Evolutionary conservation across 2,888 invertebrate genomes (phyloP).

Genomic region (Euplagia quadripunctaria): DNA sequence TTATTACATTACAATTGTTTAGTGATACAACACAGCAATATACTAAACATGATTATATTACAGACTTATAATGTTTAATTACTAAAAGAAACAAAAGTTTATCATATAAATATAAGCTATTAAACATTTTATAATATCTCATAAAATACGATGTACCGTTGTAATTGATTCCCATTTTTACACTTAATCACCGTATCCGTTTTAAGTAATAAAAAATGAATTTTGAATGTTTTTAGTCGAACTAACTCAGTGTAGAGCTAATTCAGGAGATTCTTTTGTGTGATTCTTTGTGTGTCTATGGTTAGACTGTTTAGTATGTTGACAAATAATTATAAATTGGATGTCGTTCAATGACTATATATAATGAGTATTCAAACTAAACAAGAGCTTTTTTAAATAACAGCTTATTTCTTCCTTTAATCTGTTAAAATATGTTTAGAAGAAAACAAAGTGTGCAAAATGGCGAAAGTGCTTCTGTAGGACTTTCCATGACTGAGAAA

Average conservation of each 20-base stretch:
- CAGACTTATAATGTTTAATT: slow-evolving; percentile 4
- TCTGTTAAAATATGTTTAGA: neutral
- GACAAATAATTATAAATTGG: neutral
- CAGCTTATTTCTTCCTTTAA: neutral
- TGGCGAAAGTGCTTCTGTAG: neutral
- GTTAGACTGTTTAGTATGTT: neutral
- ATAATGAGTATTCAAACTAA: neutral
- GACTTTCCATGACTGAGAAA: neutral
- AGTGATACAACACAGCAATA: neutral
- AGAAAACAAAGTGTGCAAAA: neutral
- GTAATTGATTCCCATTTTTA: slow-evolving; percentile 34
- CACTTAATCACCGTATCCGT: slow-evolving; percentile 29
- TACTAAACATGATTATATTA: neutral
- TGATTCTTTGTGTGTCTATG: neutral
- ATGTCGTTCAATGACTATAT: neutral
- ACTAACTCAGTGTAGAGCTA: slow-evolving; percentile 25
- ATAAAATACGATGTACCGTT: slow-evolving; percentile 3
- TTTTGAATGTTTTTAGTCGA: slow-evolving; percentile 16
- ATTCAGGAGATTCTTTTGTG: slow-evolving; percentile 21
- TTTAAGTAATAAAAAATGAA: slow-evolving; percentile 39
- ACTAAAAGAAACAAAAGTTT: neutral
- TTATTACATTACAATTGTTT: neutral
- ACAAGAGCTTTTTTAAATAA: neutral
- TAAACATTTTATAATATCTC: slow-evolving; percentile 4
- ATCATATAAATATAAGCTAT: neutral